A percentile compares a stretch with the other conserved stretches of the same genome.
Conservation (phyloP, 2,113 vertebrate genomes). For the Meleagris gallopavo region DNA sequence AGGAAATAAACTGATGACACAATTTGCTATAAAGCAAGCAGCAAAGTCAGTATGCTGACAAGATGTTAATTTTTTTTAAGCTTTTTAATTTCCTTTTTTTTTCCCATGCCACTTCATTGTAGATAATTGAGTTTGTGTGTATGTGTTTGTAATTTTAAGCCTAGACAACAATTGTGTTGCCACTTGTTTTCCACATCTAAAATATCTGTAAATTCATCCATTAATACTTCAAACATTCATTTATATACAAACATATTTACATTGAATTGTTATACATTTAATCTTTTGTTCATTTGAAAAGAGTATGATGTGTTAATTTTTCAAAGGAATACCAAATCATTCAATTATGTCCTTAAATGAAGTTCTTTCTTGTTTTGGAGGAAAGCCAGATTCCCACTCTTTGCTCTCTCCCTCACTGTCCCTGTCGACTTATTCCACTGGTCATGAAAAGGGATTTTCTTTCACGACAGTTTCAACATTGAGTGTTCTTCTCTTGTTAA, state of each 20-base stretch:
- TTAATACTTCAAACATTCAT: conserved; percentile 43
- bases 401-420: conserved; percentile 51
- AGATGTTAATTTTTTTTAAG: background rate
- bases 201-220: conserved; percentile 59
- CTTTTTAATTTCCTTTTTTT: conserved; percentile 49
- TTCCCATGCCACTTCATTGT: background rate
- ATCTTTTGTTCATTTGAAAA: conserved; percentile 64
- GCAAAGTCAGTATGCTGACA: background rate
- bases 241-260: conserved; percentile 33
- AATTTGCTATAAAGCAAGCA: conserved; percentile 36
- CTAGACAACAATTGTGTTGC: background rate
- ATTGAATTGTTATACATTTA: conserved; percentile 34
- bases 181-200: conserved; percentile 24
- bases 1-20: conserved; percentile 51
- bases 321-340: conserved; percentile 62
- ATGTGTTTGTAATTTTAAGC: background rate
- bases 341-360: conserved; percentile 64
- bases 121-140: background rate
- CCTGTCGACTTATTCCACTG: conserved; percentile 64
- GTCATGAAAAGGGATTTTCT: conserved; percentile 73
- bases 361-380: conserved; percentile 59
- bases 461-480: conserved; percentile 59
- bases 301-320: conserved; percentile 52
- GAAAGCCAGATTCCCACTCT: conserved; percentile 67
- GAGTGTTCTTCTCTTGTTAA: conserved; percentile 70